These are phyloP conservation scores for Neoarius graeffei DNA, from an alignment of 2,113 vertebrate species.

Conservation along the genomic window DNA sequence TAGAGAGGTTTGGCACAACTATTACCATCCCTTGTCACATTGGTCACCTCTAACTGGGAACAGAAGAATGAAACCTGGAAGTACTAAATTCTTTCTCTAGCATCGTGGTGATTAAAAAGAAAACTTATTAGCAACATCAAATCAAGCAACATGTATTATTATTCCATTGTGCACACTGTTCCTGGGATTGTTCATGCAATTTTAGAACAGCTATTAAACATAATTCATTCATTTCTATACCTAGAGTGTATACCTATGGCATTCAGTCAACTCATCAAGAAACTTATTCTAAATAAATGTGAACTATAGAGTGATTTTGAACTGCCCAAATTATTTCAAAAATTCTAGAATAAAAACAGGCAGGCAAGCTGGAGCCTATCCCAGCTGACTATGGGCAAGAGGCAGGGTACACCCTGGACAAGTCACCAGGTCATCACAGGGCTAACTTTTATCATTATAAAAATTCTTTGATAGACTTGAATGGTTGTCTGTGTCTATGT, in stretches of 20 bases:
- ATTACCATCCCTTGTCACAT: background rate
- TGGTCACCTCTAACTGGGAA: background rate
- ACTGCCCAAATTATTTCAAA: background rate
- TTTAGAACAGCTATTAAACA: no score
- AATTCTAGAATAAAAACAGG: background rate
- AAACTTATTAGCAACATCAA: background rate
- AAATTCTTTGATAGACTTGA: no score
- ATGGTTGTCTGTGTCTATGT: no score
- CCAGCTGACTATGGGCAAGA: no score
- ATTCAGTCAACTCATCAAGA: background rate
- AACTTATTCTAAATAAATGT: background rate
- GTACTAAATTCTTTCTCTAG: background rate
- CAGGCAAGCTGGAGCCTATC: no score
- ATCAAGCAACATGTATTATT: background rate
- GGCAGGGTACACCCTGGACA: no score
- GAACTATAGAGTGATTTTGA: background rate
- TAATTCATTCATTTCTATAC: background rate
- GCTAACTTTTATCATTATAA: no score
- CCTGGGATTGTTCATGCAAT: no score
- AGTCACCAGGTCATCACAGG: no score
- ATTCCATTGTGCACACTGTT: no score
- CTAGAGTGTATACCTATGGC: no score
- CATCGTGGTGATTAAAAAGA: background rate
- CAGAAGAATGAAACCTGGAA: background rate
- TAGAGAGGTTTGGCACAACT: background rate